Percentiles rank a stretch among this genome's conserved stretches.
These are phyloP conservation scores for Iguana delicatissima DNA, from an alignment of 2,797 vertebrate species.

Conservation along the genomic window DNA sequence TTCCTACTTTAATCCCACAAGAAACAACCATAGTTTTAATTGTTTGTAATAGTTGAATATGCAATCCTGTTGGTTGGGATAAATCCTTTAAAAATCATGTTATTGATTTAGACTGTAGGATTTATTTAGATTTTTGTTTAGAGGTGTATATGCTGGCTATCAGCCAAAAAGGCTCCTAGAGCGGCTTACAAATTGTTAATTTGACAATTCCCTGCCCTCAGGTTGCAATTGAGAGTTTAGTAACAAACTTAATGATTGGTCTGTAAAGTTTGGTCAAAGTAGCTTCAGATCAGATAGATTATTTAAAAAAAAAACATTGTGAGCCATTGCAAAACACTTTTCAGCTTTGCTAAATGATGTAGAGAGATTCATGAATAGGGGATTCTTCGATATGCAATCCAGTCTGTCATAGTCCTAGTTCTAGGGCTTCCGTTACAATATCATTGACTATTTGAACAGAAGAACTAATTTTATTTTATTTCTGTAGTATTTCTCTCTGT, in stretches of 20 bases:
- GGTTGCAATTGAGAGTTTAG: not conserved
- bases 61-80: not conserved
- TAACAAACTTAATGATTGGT: not conserved
- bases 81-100: not conserved
- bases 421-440: not conserved
- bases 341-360: not conserved
- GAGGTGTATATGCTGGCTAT: too few species aligned
- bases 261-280: not conserved
- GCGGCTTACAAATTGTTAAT: too few species aligned
- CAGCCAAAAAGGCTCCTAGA: too few species aligned
- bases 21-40: not conserved
- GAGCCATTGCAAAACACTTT: conserved; percentile 1
- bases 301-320: not conserved
- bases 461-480: not conserved
- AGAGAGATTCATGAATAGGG: not conserved
- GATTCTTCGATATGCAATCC: not conserved
- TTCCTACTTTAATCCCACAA: not conserved
- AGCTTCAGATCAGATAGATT: not conserved
- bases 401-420: not conserved
- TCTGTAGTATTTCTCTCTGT: not conserved
- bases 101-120: too few species aligned
- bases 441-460: not conserved
- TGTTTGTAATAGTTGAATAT: not conserved
- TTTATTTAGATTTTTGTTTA: too few species aligned
- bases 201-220: too few species aligned